Conservation (phyloP, 2,888 invertebrate genomes). For the Drosophila ochracea region DNA sequence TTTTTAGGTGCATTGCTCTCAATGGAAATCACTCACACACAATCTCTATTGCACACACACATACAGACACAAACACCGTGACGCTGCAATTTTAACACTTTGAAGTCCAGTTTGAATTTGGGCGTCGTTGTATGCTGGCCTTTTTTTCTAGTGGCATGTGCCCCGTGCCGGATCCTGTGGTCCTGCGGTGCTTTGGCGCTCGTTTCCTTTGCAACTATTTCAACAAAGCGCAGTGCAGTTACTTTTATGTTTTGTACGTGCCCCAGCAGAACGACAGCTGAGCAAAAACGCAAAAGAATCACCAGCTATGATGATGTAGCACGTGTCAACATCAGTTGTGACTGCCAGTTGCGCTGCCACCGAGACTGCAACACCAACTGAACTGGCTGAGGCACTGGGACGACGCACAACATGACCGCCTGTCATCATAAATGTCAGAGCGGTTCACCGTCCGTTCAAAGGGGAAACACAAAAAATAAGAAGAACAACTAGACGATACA, state of each 20-base stretch:
- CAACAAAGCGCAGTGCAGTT: conserved; percentile 80
- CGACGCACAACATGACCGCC: conserved; percentile 64
- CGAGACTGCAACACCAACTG: conserved; percentile 6
- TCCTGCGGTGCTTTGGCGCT: conserved; percentile 66
- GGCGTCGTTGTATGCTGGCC: conserved; percentile 53
- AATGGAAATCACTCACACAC: conserved; percentile 47
- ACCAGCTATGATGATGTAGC: conserved; percentile 79
- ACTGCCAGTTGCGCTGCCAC: conserved; percentile 19
- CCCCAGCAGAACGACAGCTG: conserved; percentile 63
- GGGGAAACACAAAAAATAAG: conserved; percentile 8
- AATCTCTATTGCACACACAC: conserved; percentile 25
- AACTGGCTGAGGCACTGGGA: conserved; percentile 12
- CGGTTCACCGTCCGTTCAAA: conserved; percentile 21
- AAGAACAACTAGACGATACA: conserved; percentile 28
- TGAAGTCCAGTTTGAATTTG: conserved; percentile 76
- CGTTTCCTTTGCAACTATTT: conserved; percentile 76
- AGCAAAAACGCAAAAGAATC: conserved; percentile 58
- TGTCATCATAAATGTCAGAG: conserved; percentile 77
- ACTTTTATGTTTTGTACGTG: conserved; percentile 80
- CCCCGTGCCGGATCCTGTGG: conserved; percentile 27
- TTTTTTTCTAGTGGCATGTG: conserved; percentile 33
- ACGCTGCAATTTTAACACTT: conserved; percentile 77
- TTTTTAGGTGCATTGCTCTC: conserved; percentile 59
- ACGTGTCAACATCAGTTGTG: conserved; percentile 76
- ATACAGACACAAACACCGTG: conserved; percentile 40